Evolutionary conservation across 1,140 invertebrate genomes (phyloP), one percentile per base, ranked within the genome.

Genomic region (Sycophaga agraensis): DNA sequence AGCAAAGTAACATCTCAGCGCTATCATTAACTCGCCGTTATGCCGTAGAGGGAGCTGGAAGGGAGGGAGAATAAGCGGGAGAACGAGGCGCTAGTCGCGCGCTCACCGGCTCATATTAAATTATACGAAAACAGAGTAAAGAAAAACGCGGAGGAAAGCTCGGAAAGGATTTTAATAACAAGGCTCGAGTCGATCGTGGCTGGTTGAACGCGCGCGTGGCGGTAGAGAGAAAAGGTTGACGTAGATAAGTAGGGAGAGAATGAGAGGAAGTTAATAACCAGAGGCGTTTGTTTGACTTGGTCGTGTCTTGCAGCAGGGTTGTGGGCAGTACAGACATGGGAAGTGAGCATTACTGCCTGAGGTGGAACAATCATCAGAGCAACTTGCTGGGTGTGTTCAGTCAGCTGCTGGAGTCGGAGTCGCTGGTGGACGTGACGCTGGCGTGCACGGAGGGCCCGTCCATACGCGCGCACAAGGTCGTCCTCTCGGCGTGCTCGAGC

Each of bases 301-400:
- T 55, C 35, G 28, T 22, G 16, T 55, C 26, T 63, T 66, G 11
- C 85, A 89, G 86, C 87, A 89, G 88, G 78, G 79, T 81, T 87
- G 89, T 85, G 89, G 90, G 86, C 89, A 89, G 86, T 88, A 89
- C 88, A 89, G 89, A 91, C 88, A 92, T 92, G 90, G 91, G 91
- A 90, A 93, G 91, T 91, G 91, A 93, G 89, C 91, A 93, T 86
- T 93, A 93, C 88, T 93, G 91, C 88, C 89, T 93, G 85, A 91
- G 91, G 89, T 93, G 91, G 91, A 93, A 93, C 88, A 93, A 93
- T 92, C 91, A 93, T 91, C 91, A 93, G 89, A 93, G 90, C 87
- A 94, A 94, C 87, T 87, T 94, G 84, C 87, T 94, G 85, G 90
- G 91, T 83, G 92, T 93, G 82, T 94, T 94, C 88, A 93, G 91